phyloP scores from a whole-genome alignment of 2,888 invertebrate genomes.

The Parochlus steinenii region DNA sequence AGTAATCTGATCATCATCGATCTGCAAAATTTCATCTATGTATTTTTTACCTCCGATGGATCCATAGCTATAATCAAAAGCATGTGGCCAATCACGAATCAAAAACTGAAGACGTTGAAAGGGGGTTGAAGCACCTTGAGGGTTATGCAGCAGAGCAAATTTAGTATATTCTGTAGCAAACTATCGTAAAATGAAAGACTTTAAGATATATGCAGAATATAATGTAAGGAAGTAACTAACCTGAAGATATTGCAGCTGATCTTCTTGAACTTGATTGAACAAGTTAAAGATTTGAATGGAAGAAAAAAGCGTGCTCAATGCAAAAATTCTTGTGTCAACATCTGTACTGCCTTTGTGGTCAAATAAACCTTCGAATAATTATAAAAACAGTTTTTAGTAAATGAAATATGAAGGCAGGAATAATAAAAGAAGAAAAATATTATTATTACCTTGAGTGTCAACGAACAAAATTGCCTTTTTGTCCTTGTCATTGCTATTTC shows the following conservation, averaged over 20 bases:
- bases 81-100: constrained; percentile 5
- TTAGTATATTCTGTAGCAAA: constrained; percentile 10
- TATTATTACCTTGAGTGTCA: constrained; percentile 11
- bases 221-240: too few species aligned
- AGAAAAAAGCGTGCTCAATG: constrained; percentile 9
- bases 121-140: constrained; percentile 1
- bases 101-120: constrained; percentile 11
- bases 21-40: background rate
- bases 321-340: constrained; percentile 7
- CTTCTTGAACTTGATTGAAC: constrained; percentile 10
- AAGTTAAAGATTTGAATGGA: constrained; percentile 11
- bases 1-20: background rate
- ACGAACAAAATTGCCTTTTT: constrained; percentile 7
- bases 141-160: background rate
- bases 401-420: too few species aligned
- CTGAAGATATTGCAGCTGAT: constrained; percentile 10
- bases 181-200: too few species aligned
- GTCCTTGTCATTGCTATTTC: background rate
- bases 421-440: too few species aligned
- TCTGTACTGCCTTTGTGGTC: constrained; percentile 2
- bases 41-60: constrained; percentile 4
- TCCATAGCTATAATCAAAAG: constrained; percentile 2
- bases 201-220: too few species aligned
- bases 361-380: too few species aligned
- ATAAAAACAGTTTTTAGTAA: too few species aligned